phyloP scores from a whole-genome alignment of 2,888 invertebrate species.

The Therioaphis trifolii region DNA sequence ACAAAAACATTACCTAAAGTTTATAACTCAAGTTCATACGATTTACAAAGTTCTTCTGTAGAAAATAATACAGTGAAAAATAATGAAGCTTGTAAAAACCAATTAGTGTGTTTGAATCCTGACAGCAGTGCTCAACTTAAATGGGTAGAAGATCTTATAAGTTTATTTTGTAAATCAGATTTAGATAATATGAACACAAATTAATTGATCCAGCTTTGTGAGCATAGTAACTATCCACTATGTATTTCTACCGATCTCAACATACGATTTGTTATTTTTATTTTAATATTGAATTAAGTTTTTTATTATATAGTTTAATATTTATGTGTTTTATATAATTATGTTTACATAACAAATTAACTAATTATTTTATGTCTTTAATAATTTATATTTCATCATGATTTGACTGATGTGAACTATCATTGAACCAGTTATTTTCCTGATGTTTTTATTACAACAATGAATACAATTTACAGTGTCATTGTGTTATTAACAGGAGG shows the following conservation, averaged over 20 bases:
- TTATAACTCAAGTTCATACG: neutral
- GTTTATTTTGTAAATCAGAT: slow-evolving; percentile 32
- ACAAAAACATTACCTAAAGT: slow-evolving; percentile 13
- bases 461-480: neutral
- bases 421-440: neutral
- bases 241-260: too few species aligned
- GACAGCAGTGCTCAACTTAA: slow-evolving; percentile 14
- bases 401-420: neutral
- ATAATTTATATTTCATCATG: slow-evolving; percentile 14
- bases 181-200: neutral
- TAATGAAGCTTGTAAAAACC: slow-evolving; percentile 39
- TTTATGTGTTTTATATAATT: too few species aligned
- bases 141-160: slow-evolving; percentile 49
- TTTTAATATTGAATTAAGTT: too few species aligned
- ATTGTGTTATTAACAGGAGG: slow-evolving; percentile 2
- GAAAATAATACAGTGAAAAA: slow-evolving; percentile 19
- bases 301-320: too few species aligned
- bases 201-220: neutral
- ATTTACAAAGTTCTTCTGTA: neutral
- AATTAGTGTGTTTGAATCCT: slow-evolving; percentile 42
- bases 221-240: too few species aligned
- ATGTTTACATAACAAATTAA: neutral
- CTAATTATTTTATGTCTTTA: neutral
- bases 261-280: too few species aligned
- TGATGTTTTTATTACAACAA: neutral